Conservation (phyloP, 2,797 vertebrate species). For the Danio jaintianensis region DNA sequence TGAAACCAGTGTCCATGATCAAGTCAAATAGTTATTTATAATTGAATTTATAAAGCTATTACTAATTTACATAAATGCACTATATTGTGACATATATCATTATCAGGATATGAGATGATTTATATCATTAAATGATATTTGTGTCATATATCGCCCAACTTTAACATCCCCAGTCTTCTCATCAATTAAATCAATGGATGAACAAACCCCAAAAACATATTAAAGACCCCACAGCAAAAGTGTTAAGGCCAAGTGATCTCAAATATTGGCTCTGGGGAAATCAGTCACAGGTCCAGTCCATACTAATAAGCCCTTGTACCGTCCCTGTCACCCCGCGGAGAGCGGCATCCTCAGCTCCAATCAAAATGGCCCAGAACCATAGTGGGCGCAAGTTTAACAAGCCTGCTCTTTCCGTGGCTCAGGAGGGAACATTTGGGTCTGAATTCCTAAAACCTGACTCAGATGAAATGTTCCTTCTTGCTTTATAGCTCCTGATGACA, state of each 20-base stretch:
- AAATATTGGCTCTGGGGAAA: conserved; percentile 66
- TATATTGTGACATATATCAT: no score
- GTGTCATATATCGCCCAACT: not conserved
- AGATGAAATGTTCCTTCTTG: conserved; percentile 46
- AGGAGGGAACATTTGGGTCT: conserved; percentile 25
- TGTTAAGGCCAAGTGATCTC: conserved; percentile 54
- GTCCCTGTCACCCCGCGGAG: conserved; percentile 15
- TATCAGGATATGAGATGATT: no score
- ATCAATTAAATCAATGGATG: conserved; percentile 55
- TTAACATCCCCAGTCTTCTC: conserved; percentile 31
- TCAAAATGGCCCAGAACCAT: not conserved
- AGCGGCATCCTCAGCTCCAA: conserved; percentile 43
- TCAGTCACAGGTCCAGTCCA: conserved; percentile 56
- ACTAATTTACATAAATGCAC: no score
- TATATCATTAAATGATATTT: no score
- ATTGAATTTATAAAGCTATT: no score
- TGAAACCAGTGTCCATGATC: no score
- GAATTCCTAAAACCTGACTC: conserved; percentile 41
- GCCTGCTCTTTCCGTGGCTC: conserved; percentile 34
- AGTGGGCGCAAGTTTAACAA: conserved; percentile 49
- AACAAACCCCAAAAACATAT: conserved; percentile 53
- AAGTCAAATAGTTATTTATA: no score
- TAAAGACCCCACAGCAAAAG: conserved; percentile 43
- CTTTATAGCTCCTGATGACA: conserved; percentile 53
- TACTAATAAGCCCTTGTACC: conserved; percentile 61